Evolutionary conservation across 2,888 invertebrate genomes (phyloP), one percentile per base, ranked within the genome.

Genomic region (Leucoma salicis): DNA sequence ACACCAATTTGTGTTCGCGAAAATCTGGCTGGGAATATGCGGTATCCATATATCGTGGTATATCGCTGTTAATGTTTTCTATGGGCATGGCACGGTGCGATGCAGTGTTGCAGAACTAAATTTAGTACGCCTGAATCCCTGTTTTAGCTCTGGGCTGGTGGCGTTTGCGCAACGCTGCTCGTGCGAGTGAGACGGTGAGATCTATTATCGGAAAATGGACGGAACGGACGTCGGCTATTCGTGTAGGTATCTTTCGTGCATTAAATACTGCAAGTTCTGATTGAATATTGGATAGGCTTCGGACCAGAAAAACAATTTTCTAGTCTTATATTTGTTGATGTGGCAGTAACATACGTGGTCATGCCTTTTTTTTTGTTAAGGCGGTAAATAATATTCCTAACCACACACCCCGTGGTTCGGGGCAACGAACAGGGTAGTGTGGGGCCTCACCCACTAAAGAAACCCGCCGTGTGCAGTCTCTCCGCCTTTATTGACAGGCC

Each of bases 1-100:
- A 83, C 83, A 77, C 74, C 86, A 83, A 87, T 88, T 86, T 87
- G 85, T 80, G 85, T 79, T 78, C 82, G 80, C 79, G 86, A 87
- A 88, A 87, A 87, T 85, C 87, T 84, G 88, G 86, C 84, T 71
- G 74, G 66, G 78, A 79, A 73, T 84, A 74, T 86, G 87, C 82
- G 88, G 87, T 83, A 60, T 69, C 84, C 76, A 76, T 86, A 84
- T 85, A 86, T 81, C 77, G 80, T 72, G 66, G 64, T 69, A 47
- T 68, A 68, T 74, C 66, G 74, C 62, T 79, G 75, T 81, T 82
- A 63, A 83, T 82, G 86, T 84, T 81, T 79, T 79, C 76, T 84
- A 86, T 81, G 78, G 82, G 52, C 50, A 63, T 50, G 55, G 52
- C 63, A 63, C 56, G 63, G 55, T 73, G 70, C 71, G 74, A 65